These are phyloP conservation scores for Bos javanicus DNA, from an alignment of 2,113 vertebrate species.

Conservation along the genomic window DNA sequence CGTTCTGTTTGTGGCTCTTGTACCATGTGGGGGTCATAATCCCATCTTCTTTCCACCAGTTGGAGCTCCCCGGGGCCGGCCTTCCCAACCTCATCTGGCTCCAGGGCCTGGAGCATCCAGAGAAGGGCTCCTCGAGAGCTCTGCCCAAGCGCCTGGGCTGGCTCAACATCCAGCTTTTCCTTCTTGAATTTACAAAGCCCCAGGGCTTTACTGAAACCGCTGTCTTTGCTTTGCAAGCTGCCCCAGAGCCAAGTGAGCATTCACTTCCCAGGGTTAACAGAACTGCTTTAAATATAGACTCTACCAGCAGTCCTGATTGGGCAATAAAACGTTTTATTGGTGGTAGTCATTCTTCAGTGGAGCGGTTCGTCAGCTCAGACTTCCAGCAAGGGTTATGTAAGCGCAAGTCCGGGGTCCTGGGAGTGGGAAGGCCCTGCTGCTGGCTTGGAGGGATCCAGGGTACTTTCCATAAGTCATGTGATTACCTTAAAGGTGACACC, in stretches of 20 bases:
- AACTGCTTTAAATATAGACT: background rate
- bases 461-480: fast-evolving
- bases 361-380: fast-evolving
- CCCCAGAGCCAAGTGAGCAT: fast-evolving
- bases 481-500: background rate
- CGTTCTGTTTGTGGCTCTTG: background rate
- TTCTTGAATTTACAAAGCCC: background rate
- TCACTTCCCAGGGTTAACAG: background rate
- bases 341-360: background rate
- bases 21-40: background rate
- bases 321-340: background rate
- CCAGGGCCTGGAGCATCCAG: background rate
- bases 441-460: background rate
- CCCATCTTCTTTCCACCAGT: background rate
- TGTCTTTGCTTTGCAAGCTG: background rate
- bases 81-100: background rate
- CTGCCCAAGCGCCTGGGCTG: no score
- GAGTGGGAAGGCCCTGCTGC: fast-evolving
- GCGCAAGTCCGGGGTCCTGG: background rate
- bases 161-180: background rate
- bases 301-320: background rate
- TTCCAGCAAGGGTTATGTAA: background rate
- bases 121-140: background rate
- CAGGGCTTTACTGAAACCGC: background rate
- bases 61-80: fast-evolving